These are phyloP conservation scores for Botrylloides violaceus DNA, from an alignment of 23 tunicate species.

Conservation along the genomic window DNA sequence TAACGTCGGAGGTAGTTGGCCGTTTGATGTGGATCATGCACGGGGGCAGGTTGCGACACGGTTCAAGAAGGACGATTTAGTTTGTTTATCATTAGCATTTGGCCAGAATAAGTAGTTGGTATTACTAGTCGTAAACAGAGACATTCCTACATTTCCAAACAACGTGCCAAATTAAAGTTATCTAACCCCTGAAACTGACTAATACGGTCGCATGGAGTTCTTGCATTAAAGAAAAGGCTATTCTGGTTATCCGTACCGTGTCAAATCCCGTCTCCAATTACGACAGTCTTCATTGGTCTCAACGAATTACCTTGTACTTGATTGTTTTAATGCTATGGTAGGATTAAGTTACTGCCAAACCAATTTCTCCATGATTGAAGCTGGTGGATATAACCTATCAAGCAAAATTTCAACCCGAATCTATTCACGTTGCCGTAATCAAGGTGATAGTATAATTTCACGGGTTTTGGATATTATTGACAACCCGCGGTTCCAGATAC, in stretches of 20 bases:
- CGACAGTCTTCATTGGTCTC: too few species aligned
- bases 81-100: not conserved
- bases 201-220: not conserved
- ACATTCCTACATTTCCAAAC: not conserved
- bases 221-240: not conserved
- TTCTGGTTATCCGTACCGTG: not conserved
- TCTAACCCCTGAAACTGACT: not conserved
- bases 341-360: too few species aligned
- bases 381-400: too few species aligned
- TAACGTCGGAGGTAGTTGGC: not conserved
- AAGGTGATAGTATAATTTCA: too few species aligned
- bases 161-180: not conserved
- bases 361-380: too few species aligned
- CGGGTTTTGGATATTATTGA: too few species aligned
- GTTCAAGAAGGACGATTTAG: not conserved
- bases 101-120: not conserved
- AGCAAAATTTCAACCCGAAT: too few species aligned
- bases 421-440: too few species aligned
- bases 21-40: not conserved
- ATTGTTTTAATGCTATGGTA: too few species aligned
- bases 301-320: too few species aligned
- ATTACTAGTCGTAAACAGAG: not conserved
- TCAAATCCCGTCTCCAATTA: not conserved
- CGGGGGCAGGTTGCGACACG: not conserved
- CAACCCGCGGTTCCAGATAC: too few species aligned